Percentiles rank a stretch among this genome's conserved stretches.
These are phyloP conservation scores for Diabrotica balteata DNA, from an alignment of 2,888 invertebrate genomes.

Conservation along the genomic window DNA sequence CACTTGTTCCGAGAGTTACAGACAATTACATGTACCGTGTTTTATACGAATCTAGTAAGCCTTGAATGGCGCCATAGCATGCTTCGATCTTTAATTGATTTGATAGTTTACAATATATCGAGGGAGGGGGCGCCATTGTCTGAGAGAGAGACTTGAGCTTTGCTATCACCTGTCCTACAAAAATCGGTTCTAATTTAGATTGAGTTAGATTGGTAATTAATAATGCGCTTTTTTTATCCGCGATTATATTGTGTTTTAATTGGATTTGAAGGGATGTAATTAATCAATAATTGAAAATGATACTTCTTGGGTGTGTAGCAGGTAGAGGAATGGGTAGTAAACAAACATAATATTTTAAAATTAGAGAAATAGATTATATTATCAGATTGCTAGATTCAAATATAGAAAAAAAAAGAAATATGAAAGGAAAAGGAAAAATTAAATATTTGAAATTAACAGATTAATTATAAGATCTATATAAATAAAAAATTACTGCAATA, in stretches of 20 bases:
- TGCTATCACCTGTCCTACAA: conserved; percentile 18
- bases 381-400: too few relatives aligned
- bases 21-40: conserved; percentile 39
- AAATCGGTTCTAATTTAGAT: conserved; percentile 2
- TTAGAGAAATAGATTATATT: too few relatives aligned
- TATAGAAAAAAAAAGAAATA: too few relatives aligned
- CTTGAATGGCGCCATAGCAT: conserved; percentile 51
- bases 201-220: conserved; percentile 6
- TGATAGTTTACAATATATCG: conserved; percentile 41
- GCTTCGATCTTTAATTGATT: conserved; percentile 50
- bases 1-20: conserved; percentile 32
- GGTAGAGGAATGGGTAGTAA: too few relatives aligned
- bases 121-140: conserved; percentile 33
- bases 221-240: background rate
- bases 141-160: conserved; percentile 7
- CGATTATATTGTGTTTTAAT: background rate
- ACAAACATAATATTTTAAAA: too few relatives aligned
- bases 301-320: background rate
- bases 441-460: too few relatives aligned
- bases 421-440: too few relatives aligned
- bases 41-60: conserved; percentile 44
- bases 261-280: background rate
- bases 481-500: too few relatives aligned
- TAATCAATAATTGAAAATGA: conserved; percentile 1
- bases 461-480: too few relatives aligned